Conservation (phyloP, 2,888 invertebrate species). For the Polydrusus pterygomalis region DNA sequence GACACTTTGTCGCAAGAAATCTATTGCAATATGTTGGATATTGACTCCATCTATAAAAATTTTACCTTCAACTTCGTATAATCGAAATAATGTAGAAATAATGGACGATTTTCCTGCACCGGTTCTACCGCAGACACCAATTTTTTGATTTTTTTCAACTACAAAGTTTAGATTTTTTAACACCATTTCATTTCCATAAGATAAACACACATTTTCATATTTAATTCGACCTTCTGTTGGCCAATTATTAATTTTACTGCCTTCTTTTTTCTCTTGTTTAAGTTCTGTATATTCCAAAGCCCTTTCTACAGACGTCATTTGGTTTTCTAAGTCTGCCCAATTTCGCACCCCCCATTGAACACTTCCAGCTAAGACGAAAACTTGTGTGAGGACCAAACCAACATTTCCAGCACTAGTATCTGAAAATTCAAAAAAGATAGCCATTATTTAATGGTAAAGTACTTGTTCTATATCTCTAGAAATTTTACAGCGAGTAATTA, state of each 20-base stretch:
- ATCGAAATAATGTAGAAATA: constrained; percentile 85
- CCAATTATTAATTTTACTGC: constrained; percentile 79
- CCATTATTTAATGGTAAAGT: too few species aligned
- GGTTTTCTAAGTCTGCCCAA: constrained; percentile 87
- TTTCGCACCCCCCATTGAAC: constrained; percentile 82
- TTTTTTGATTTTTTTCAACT: constrained; percentile 81
- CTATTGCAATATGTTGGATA: constrained; percentile 81
- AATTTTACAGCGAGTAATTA: too few species aligned
- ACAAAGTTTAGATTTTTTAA: constrained; percentile 81
- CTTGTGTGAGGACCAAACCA: constrained; percentile 84
- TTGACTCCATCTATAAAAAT: constrained; percentile 87
- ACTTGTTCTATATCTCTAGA: too few species aligned
- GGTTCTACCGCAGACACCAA: constrained; percentile 89
- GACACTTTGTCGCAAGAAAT: constrained; percentile 82
- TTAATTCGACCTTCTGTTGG: constrained; percentile 80
- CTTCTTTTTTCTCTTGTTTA: constrained; percentile 67
- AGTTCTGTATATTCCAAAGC: constrained; percentile 73
- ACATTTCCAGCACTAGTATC: constrained; percentile 62
- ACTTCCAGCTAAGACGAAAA: constrained; percentile 82
- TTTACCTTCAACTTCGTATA: constrained; percentile 84
- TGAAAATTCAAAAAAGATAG: constrained; percentile 51
- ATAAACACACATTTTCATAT: constrained; percentile 81
- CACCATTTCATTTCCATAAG: constrained; percentile 84
- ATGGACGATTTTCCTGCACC: constrained; percentile 89
- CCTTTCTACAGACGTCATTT: constrained; percentile 93